A percentile compares a stretch with the other conserved stretches of the same genome.
Evolutionary conservation across 2,888 invertebrate species (phyloP).

Genomic region (Caenorhabditis macrosperma): DNA sequence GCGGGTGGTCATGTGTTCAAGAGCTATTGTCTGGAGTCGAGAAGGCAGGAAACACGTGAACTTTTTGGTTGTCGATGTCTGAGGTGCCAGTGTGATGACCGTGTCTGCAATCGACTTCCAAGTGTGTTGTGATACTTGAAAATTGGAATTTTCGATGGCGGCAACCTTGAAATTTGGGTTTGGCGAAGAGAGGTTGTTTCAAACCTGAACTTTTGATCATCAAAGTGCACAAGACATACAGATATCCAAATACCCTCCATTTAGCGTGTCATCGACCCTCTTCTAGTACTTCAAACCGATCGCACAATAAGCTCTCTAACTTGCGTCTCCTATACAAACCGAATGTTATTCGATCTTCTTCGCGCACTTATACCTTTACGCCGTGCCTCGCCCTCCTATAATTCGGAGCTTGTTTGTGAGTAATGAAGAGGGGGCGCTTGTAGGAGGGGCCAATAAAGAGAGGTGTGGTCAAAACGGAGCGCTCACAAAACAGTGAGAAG

Average conservation of each 20-base stretch:
- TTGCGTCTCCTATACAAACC: slow-evolving; percentile 53
- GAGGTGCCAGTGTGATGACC: neutral
- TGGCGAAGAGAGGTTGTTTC: neutral
- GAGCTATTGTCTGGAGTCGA: slow-evolving; percentile 48
- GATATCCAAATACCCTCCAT: neutral
- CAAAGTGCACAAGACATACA: neutral
- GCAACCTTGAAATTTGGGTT: neutral
- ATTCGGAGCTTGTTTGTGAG: slow-evolving; percentile 59
- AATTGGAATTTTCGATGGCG: neutral
- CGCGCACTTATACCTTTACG: slow-evolving; percentile 34
- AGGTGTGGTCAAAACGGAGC: slow-evolving; percentile 50
- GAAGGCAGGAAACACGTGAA: slow-evolving; percentile 10
- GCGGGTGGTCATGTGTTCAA: slow-evolving; percentile 44
- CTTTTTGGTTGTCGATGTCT: slow-evolving; percentile 22
- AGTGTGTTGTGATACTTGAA: neutral
- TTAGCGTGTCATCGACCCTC: slow-evolving; percentile 33
- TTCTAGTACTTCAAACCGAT: slow-evolving; percentile 50
- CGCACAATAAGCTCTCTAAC: slow-evolving; percentile 22
- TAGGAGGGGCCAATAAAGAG: slow-evolving; percentile 46
- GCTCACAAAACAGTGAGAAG: slow-evolving; percentile 52
- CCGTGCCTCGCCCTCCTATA: slow-evolving; percentile 24
- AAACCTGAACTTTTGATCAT: neutral
- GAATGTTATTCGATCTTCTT: slow-evolving; percentile 59
- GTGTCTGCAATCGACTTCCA: neutral
- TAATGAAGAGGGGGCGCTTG: slow-evolving; percentile 56